Base-by-base conservation (phyloP, 2,888 invertebrate species). In the Aleiodes alternator region DNA sequence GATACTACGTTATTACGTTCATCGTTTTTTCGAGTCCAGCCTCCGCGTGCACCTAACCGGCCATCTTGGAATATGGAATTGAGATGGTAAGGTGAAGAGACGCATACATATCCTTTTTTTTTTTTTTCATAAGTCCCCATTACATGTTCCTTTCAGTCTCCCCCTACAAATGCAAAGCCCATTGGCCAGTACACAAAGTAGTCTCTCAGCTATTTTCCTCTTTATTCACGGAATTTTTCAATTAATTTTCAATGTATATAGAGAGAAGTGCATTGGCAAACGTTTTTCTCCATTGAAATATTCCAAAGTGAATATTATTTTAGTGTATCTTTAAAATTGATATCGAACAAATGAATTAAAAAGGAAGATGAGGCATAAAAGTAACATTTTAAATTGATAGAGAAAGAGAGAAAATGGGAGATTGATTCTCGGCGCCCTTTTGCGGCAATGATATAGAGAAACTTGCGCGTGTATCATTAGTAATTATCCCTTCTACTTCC, bases 1-100 rank as follows among this genome's bases (percentile, higher is more conserved):
- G 86, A 88, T 89, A 89, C 89, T 87, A 86, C 88, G 88, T 89
- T 89, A 89, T 89, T 89, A 89, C 88, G 86, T 81, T 87, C 86
- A 84, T 88, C 85, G 85, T 87, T 87, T 87, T 87, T 88, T 88
- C 85, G 84, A 80, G 81, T 83, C 80, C 83, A 84, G 82, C 84
- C 86, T 86, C 85, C 82, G 81, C 85, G 84, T 82, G 81, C 80
- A 76, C 81, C 81, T 81, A 80, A 76, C 74, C 88, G 85, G 89
- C 89, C 89, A 89, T 89, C 85, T 89, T 89, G 89, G 84, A 87
- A 86, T 85, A 87, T 84, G 82, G 84, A 81, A 88, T 88, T 84
- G 83, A 82, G 83, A 80, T 82, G 80, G 82, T 81, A 79, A 78
- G 77, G 77, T 79, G 79, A 78, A 68, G 76, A 76, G 76, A 73